phyloP scores from a whole-genome alignment of 2,797 vertebrate species.

The Mareca penelope region DNA sequence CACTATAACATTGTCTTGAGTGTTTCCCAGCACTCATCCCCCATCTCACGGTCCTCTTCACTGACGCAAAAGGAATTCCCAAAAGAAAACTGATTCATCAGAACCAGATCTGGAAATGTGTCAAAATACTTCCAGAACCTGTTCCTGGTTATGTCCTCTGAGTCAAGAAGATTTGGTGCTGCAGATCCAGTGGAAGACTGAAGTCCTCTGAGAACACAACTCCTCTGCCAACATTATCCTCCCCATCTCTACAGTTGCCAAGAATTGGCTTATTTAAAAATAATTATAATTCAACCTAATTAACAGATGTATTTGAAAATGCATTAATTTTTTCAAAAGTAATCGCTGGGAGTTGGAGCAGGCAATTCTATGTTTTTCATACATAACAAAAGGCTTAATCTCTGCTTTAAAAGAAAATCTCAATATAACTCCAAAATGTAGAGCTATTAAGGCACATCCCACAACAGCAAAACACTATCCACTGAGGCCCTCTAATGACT shows the following conservation, averaged over 20 bases:
- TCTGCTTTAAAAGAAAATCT: constrained; percentile 53
- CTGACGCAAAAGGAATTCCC: not conserved
- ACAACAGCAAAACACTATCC: not conserved
- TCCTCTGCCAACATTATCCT: not conserved
- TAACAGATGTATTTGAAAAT: constrained; percentile 56
- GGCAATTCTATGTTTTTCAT: constrained; percentile 53
- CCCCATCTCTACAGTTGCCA: constrained; percentile 31
- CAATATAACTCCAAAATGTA: not conserved
- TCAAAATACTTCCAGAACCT: not conserved
- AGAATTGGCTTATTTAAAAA: constrained; percentile 50
- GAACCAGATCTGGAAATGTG: not conserved
- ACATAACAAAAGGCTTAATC: constrained; percentile 63
- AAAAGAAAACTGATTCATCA: not conserved
- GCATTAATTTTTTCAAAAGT: constrained; percentile 36
- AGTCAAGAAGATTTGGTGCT: not conserved
- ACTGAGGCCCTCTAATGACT: constrained; percentile 44
- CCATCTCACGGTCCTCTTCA: not conserved
- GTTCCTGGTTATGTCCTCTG: not conserved
- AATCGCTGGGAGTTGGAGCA: constrained; percentile 24
- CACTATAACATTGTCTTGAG: not conserved
- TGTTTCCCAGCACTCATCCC: not conserved
- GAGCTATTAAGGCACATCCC: not conserved
- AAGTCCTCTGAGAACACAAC: constrained; percentile 1
- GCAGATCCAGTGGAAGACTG: not conserved
- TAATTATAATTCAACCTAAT: constrained; percentile 60